Evolutionary conservation across 2,797 vertebrate species (phyloP), one percentile per base, ranked within the genome.

Genomic region (Poecilia gillii): DNA sequence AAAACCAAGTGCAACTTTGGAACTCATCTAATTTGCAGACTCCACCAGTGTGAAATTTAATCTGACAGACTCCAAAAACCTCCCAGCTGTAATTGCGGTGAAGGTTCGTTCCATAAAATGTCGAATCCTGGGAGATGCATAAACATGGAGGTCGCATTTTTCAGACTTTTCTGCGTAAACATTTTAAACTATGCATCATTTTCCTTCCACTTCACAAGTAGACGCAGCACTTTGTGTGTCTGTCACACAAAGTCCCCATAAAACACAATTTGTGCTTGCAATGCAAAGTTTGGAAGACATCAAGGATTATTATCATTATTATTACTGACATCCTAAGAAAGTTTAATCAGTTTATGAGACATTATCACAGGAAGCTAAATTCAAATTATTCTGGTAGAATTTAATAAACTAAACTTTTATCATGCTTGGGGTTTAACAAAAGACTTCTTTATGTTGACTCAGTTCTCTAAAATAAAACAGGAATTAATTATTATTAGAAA

Each of bases 401-500:
- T 70, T 70, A n/a, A 28, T 46, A 71, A 71, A 46, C 68, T 71
- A 25, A 43, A n/a, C 23, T 14, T 68, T n/a, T 45, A 71, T 71
- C 25, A 71, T n/a, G 41, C 23, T 45, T 45, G 2, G 43, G 41
- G 41, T n/a, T 70, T 41, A 55, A 55, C 33, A 41, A 47, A 41
- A 41, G 23, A 25, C 13, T 74, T 55, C 36, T 74, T 53, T 51
- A 18, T 36, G 20, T 73, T 53, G 33, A 73, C 23, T 53, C 6
- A 14, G 6, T 36, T 64, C 16, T 36, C 57, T 23, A 68, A 68
- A 68, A 18, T 25, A 25, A 31, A 25, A 53, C n/a, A 7, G 33
- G 46, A 83, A 39, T 76, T 2, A 6, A 28, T 59, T 75, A 18
- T 51, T 75, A 76, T 78, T 31, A 72, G 62, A 71, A 79, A 72